Conservation (phyloP, 2,888 invertebrate genomes). For the Branchellion lobata region DNA sequence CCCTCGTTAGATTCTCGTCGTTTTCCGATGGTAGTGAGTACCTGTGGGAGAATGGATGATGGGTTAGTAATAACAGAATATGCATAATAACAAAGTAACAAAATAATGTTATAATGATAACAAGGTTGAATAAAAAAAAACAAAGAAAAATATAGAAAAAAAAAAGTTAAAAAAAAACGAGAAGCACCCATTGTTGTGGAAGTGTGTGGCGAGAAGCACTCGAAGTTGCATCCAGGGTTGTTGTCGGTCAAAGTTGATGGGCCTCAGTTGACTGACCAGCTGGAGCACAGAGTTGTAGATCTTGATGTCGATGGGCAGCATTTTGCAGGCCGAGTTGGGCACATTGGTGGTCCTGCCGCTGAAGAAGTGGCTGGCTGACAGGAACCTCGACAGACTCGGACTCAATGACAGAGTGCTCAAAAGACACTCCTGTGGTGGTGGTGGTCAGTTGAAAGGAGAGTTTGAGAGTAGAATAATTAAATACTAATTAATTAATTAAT, state of each 20-base stretch:
- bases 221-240: conserved; percentile 20
- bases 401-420: conserved; percentile 31
- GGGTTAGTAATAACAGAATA: no score
- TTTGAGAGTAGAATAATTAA: not conserved
- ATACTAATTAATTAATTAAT: not conserved
- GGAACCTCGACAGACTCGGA: conserved; percentile 17
- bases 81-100: no score
- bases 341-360: conserved; percentile 13
- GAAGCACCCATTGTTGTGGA: conserved; percentile 20
- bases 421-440: conserved; percentile 24
- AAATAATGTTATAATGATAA: no score
- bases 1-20: no score
- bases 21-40: no score
- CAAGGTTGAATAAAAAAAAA: no score
- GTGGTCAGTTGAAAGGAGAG: no score
- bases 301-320: conserved; percentile 41
- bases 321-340: conserved; percentile 33
- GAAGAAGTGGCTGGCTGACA: conserved; percentile 19
- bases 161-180: no score
- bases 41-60: no score
- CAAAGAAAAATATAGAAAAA: no score
- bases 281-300: conserved; percentile 34
- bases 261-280: conserved; percentile 22
- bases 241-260: conserved; percentile 27
- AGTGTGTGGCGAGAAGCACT: not conserved